Evolutionary conservation across 2,888 invertebrate genomes (phyloP).

Genomic region (Xestia sexstrigata): DNA sequence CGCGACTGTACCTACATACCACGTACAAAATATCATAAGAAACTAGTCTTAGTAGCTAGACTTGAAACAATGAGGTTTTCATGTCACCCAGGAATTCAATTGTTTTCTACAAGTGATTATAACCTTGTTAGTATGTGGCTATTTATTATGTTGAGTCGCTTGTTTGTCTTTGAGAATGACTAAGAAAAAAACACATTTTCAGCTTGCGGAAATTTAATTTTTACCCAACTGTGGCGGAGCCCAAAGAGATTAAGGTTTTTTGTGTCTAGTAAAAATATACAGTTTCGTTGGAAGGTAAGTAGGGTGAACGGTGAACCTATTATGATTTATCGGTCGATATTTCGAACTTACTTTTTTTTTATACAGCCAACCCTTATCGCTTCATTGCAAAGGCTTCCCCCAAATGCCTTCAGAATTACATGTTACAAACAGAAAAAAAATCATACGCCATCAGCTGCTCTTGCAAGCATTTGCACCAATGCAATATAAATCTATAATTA

Average conservation of each 20-base stretch:
- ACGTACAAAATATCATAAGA: constrained; percentile 44
- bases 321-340: not conserved
- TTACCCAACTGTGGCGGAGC: not conserved
- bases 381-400: not conserved
- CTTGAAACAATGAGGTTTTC: constrained; percentile 51
- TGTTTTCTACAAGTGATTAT: constrained; percentile 49
- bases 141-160: not conserved
- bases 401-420: too few relatives aligned
- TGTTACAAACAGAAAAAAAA: not conserved
- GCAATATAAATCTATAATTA: constrained; percentile 40
- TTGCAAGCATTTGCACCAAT: constrained; percentile 38
- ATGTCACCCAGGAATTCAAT: constrained; percentile 58
- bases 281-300: not conserved
- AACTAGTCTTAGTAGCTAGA: constrained; percentile 13
- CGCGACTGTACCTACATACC: not conserved
- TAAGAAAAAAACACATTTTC: not conserved
- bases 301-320: not conserved
- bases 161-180: not conserved
- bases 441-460: constrained; percentile 30
- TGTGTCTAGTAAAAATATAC: not conserved
- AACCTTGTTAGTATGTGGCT: constrained; percentile 31
- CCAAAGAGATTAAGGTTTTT: not conserved
- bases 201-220: not conserved
- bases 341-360: not conserved
- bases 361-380: not conserved